Percentiles rank a stretch among this genome's conserved stretches.
These are phyloP conservation scores for Rhea americana DNA, from an alignment of 2,113 vertebrate genomes.

Conservation along the genomic window DNA sequence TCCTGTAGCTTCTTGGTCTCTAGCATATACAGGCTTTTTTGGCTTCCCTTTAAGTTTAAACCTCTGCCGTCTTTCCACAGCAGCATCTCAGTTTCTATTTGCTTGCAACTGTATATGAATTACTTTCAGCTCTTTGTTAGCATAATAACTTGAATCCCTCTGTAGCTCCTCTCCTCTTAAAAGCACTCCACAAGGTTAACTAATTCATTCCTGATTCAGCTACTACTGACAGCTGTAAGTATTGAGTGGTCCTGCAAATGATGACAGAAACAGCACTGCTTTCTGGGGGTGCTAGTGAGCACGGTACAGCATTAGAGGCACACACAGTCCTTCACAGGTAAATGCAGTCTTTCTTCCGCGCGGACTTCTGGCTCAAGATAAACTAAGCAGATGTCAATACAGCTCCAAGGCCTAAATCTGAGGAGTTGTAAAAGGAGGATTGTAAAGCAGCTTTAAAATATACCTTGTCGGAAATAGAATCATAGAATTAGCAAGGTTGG, in stretches of 20 bases:
- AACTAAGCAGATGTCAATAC: not conserved
- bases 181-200: not conserved
- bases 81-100: not conserved
- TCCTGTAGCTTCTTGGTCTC: constrained; percentile 4
- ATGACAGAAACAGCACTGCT: not conserved
- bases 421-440: not conserved
- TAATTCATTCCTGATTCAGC: not conserved
- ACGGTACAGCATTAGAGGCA: no score
- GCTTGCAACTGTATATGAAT: not conserved
- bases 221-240: not conserved
- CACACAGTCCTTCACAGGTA: accelerated
- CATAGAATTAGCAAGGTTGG: no score
- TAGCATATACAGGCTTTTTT: not conserved
- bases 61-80: not conserved
- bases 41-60: not conserved
- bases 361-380: not conserved
- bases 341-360: not conserved
- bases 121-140: not conserved
- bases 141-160: not conserved
- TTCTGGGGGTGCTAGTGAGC: not conserved
- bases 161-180: not conserved
- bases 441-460: constrained; percentile 4
- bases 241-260: not conserved
- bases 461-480: not conserved
- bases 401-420: not conserved